Base-by-base conservation (phyloP, 2,113 vertebrate genomes). In the Epinephelus moara region DNA sequence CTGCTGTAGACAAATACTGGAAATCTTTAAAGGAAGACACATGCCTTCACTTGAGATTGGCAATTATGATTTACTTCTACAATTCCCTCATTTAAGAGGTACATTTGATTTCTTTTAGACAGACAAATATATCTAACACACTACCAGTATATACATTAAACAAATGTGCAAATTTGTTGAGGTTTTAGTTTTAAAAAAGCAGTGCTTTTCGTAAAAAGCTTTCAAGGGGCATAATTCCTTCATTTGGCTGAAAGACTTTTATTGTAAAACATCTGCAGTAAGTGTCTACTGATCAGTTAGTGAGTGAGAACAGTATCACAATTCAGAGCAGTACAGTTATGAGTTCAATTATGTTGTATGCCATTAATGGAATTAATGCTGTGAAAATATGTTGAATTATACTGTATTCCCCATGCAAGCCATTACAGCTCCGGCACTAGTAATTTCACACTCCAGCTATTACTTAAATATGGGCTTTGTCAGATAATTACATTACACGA, bases 301-400 rank as follows among this genome's bases (percentile, higher is more conserved):
- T 52, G 19, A 72, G 9, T 15, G 49, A 63, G 19, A 72, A 55
- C 0, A 59, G 23, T 4, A 53, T 86, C 53, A 42, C 13, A 45
- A 60, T 30, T 60, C 23, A 12, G 18, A 47, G 40, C 3, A 27
- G 21, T 49, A 62, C 6, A 27, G 27, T 42, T n/a, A 50, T 67
- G 10, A 6, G 30, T 53, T 17, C 53, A 25, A 14, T 53, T 74
- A 50, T 60, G 14, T 19, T 69, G 47, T n/a, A 59, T 68, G 3
- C 60, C 17, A 13, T 3, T 21, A 42, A 56, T 70, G 23, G 50
- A 79, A 79, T 75, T 33, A 60, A 72, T 67, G 23, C 6, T 45
- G 33, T 70, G 7, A 50, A 81, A 50, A 75, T 87, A 59, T 42
- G 55, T 59, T 67, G 3, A 62, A 62, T 63, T 59, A 61, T 3